Evolutionary conservation across 2,113 vertebrate genomes (phyloP), one percentile per base, ranked within the genome.

Genomic region (Gulo gulo): DNA sequence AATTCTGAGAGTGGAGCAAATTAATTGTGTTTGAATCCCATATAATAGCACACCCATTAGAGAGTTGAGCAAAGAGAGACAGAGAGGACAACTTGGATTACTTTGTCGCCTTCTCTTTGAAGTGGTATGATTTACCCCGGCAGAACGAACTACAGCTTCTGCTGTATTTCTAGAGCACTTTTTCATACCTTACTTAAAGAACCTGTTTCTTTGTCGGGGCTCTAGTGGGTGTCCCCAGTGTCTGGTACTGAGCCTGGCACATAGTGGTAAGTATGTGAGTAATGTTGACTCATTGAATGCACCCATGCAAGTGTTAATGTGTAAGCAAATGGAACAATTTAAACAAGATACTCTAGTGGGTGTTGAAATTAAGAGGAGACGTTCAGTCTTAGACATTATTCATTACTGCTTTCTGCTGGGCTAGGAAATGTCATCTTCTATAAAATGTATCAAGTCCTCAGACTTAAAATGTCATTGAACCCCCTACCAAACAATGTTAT

Each of bases 391-490:
- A 91, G 65, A 71, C 50, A 80, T 90, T 67, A 69, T 50, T 94
- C 84, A 81, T 88, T 82, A 34, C 39, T 79, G 76, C 59, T 95
- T 90, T 97, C 92, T 88, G 81, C 80, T 92, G n/a, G 52, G 63
- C 83, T 90, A 52, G 67, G 97, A 95, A 97, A 96, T 96, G 63
- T 83, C 73, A 97, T 82, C 88, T 81, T 95, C 90, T 83, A 96
- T 94, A 94, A 95, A 85, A 95, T 73, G 18, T 73, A 97, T 82
- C 86, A 95, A 92, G 63, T 85, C 52, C 63, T 94, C 39, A 69
- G 42, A 97, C 78, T 92, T 94, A 98, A 94, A 97, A 95, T 97
- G 83, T 95, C 90, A 95, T 21, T 57, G 82, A 97, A 92, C n/a
- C 81, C 63, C 81, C 84, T 88, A 88, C 76, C 59, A 96, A 90